Evolutionary conservation across 2,888 invertebrate genomes (phyloP).

Genomic region (Choristoneura rosaceana): DNA sequence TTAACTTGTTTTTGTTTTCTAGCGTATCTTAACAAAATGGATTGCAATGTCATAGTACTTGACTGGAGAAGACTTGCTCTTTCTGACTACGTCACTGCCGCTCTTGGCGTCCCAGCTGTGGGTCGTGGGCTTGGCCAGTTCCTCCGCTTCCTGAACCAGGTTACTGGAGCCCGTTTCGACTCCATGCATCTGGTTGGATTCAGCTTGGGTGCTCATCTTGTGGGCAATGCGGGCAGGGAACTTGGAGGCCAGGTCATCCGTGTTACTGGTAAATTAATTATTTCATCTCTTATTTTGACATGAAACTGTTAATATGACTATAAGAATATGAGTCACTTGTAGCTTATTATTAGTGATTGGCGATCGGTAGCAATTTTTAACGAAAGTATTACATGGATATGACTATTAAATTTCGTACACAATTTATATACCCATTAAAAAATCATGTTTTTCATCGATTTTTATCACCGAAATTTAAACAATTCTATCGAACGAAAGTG

Average conservation of each 20-base stretch:
- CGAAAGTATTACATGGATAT: too few relatives aligned
- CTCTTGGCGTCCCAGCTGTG: constrained; percentile 55
- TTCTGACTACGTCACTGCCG: constrained; percentile 57
- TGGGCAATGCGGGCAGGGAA: constrained; percentile 46
- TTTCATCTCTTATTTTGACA: background rate
- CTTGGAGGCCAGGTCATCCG: constrained; percentile 55
- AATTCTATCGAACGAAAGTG: too few relatives aligned
- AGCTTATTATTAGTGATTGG: too few relatives aligned
- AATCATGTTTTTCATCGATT: too few relatives aligned
- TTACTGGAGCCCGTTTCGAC: constrained; percentile 51
- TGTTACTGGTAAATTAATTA: constrained; percentile 60
- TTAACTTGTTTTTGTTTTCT: constrained; percentile 39
- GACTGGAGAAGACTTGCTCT: constrained; percentile 62
- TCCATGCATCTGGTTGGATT: constrained; percentile 50
- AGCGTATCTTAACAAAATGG: constrained; percentile 55
- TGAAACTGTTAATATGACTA: too few relatives aligned
- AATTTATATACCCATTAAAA: too few relatives aligned
- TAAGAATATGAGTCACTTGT: too few relatives aligned
- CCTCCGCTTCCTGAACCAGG: constrained; percentile 52
- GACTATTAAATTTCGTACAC: too few relatives aligned
- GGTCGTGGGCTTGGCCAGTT: constrained; percentile 64
- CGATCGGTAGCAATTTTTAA: too few relatives aligned
- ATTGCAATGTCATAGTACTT: constrained; percentile 61
- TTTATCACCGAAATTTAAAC: too few relatives aligned
- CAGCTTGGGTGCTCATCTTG: constrained; percentile 49